Base-by-base conservation (phyloP, 2,113 vertebrate species). In the Vidua chalybeata region DNA sequence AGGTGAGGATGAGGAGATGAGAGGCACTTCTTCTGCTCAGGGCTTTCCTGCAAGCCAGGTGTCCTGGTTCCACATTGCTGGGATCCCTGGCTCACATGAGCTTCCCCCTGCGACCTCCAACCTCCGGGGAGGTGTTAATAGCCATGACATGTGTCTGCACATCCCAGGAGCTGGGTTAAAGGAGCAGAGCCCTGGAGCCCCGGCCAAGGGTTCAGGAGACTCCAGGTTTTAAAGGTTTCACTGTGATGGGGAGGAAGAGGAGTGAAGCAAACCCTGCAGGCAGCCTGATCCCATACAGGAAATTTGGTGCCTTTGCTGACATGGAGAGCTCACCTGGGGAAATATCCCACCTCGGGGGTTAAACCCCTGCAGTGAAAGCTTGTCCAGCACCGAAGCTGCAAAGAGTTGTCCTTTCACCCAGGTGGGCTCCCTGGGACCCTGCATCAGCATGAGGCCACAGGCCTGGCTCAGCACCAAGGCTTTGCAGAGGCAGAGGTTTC, bases 201-300 rank as follows among this genome's bases (percentile, higher is more conserved):
- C 0, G 0, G 14, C 41, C 0, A 0, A 79, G 26, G 43, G 64
- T 31, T 85, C 75, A 18, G 72, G 30, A 69, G 9, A 19, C 54
- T 39, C 13, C 1, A 0, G 26, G 8, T n/a, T 78, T 66, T 33
- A 46, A n/a, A 78, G 39, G 35, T 46, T 63, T 43, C 0, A 0
- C 4, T 1, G 19, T 8, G 54, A 33, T 1, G 5, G 15, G 19
- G 16, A n/a, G 27, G 24, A 27, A 45, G 35, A 83, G 49, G 22
- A 24, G 8, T 13, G 23, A 61, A 54, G 61, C 21, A 81, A 81
- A 67, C 7, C 12, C 46, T 3, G 0, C 2, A 1, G 48, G 22
- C 76, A 78, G 28, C 37, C 30, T 51, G 43, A 49, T 19, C 19
- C 33, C 7, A 0, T 3, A 10, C 19, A 62, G n/a, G 19, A 63